Percentiles rank a stretch among this genome's conserved stretches.
Evolutionary conservation across 2,888 invertebrate genomes (phyloP).

Genomic region (Nymphalis urticae): DNA sequence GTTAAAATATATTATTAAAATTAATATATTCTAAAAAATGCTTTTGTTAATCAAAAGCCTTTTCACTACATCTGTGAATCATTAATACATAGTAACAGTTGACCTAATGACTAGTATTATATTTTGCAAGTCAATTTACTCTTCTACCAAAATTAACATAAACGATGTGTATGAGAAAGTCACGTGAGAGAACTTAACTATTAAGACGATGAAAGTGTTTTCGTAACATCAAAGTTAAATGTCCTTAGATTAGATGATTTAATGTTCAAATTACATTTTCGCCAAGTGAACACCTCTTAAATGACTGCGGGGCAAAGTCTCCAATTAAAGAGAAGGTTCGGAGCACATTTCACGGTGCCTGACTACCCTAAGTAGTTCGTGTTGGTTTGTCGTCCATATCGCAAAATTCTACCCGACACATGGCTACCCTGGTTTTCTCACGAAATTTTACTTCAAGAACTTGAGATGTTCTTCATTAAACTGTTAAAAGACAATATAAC

Average conservation of each 20-base stretch:
- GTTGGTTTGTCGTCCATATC: too few species aligned
- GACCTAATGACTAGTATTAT: conserved; percentile 3
- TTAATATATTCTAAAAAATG: too few species aligned
- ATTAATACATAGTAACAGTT: conserved; percentile 17
- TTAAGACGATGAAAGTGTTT: background rate
- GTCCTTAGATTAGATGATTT: too few species aligned
- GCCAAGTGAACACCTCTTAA: background rate
- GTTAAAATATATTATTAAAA: too few species aligned
- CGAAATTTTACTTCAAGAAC: background rate
- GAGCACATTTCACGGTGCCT: background rate
- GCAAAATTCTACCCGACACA: too few species aligned
- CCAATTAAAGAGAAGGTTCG: background rate
- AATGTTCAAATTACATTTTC: background rate
- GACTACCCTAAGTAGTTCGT: too few species aligned
- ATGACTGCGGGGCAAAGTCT: too few species aligned
- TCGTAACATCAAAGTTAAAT: background rate
- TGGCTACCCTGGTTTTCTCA: too few species aligned
- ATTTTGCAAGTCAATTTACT: conserved; percentile 33
- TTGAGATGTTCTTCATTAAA: background rate
- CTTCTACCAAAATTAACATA: conserved; percentile 31
- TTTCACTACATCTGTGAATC: background rate
- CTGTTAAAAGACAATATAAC: background rate
- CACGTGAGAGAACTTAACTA: conserved; percentile 22
- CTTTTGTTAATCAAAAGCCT: too few species aligned
- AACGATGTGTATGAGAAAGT: conserved; percentile 21